Base-by-base conservation (phyloP, 2,888 invertebrate species). In the Altica lythri region DNA sequence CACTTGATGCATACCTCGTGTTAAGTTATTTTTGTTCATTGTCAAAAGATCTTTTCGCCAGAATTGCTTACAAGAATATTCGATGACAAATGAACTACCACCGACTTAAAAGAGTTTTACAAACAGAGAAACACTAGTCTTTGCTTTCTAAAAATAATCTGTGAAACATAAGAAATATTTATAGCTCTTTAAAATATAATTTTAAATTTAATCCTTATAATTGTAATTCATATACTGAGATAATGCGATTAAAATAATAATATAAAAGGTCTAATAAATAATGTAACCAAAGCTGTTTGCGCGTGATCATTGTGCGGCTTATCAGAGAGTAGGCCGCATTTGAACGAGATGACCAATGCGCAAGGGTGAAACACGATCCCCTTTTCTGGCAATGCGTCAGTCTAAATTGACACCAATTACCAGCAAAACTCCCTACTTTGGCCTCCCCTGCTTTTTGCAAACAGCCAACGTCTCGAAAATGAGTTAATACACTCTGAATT, bases 381-480 rank as follows among this genome's bases (percentile, higher is more conserved):
- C 67, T 70, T 72, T 71, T 69, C 73, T 73, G 75, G 72, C 75
- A 79, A 80, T 80, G 81, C 80, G 81, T 80, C 80, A 80, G 80
- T 79, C 80, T 80, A 82, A 82, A 82, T 81, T 82, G 82, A 81
- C 81, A 81, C 81, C 81, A 82, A 82, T 82, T 82, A 82, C 81
- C 81, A 81, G 81, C 77, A 81, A 81, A 81, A 79, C 80, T 75
- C 75, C 72, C 75, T 73, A 69, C 72, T 68, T 68, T 66, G 65
- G 66, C 69, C 67, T 69, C 65, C 74, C 66, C 67, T 60, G 60
- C 48, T 58, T 60, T 70, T 71, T 68, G 72, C 73, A 73, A 68
- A 74, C 74, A 75, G 75, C 75, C 74, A 75, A 73, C 74, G 75
- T 75, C 75, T 72, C 74, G 75, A 74, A 74, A 75, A 75, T 75